These are phyloP conservation scores for Drosophila quinaria DNA, from an alignment of 2,888 invertebrate species.

Conservation along the genomic window DNA sequence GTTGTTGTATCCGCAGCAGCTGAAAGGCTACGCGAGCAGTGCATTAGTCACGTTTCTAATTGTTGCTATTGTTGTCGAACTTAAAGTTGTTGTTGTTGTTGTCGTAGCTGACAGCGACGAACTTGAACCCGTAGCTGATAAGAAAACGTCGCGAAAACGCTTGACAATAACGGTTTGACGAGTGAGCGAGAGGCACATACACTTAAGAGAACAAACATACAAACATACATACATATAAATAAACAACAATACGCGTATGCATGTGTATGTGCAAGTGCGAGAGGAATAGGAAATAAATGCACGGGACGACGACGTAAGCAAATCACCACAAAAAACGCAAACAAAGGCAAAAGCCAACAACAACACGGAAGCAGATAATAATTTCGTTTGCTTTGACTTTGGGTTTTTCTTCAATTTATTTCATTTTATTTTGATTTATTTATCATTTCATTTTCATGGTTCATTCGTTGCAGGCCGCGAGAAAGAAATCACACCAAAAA, in stretches of 20 bases:
- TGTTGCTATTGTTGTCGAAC: constrained; percentile 32
- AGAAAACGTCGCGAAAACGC: constrained; percentile 52
- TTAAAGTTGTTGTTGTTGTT: constrained; percentile 16
- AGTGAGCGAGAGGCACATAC: constrained; percentile 3
- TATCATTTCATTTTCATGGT: constrained; percentile 40
- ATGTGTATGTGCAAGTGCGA: constrained; percentile 22
- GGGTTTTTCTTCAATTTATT: constrained; percentile 17
- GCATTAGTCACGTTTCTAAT: constrained; percentile 86
- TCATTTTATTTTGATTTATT: constrained; percentile 9
- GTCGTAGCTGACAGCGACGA: constrained; percentile 32
- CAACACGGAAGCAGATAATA: constrained; percentile 46
- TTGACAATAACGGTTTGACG: constrained; percentile 35
- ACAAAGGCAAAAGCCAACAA: constrained; percentile 48
- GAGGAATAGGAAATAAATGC: constrained; percentile 58
- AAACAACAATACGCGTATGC: constrained; percentile 22
- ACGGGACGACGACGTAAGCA: constrained; percentile 26
- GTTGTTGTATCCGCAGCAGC: constrained; percentile 88
- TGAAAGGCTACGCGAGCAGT: constrained; percentile 91
- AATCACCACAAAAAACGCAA: constrained; percentile 35
- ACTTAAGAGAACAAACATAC: constrained; percentile 8
- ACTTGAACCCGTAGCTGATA: constrained; percentile 56
- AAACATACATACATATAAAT: constrained; percentile 18
- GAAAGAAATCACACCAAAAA: constrained; percentile 31
- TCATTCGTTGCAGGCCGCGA: constrained; percentile 24
- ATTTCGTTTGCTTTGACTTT: constrained; percentile 33